These are phyloP conservation scores for Acanthopagrus latus DNA, from an alignment of 2,797 vertebrate species.

Conservation along the genomic window DNA sequence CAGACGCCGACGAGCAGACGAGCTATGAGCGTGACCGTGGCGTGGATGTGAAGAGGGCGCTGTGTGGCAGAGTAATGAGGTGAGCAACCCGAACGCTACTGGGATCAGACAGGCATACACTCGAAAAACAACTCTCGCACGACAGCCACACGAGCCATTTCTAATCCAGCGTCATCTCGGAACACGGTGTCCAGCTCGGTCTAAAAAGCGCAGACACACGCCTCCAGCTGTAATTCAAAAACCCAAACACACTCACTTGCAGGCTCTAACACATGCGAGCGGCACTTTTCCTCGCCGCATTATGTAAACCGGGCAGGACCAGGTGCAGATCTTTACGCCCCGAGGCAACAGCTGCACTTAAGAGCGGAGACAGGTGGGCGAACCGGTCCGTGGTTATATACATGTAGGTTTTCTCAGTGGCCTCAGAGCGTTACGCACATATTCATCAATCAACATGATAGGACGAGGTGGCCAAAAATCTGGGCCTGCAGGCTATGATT, in stretches of 20 bases:
- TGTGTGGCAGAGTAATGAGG: background rate
- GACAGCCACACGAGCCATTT: background rate
- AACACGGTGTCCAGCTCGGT: background rate
- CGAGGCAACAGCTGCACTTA: conserved; percentile 63
- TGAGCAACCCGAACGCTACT: too few species aligned
- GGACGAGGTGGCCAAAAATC: background rate
- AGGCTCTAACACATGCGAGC: conserved; percentile 34
- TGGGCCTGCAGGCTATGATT: conserved; percentile 19
- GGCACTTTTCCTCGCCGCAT: background rate
- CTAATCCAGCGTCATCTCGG: background rate
- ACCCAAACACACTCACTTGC: background rate
- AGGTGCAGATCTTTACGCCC: conserved; percentile 56
- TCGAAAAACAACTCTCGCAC: background rate
- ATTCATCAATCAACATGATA: conserved; percentile 51
- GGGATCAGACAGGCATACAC: background rate
- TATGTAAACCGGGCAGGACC: conserved; percentile 47
- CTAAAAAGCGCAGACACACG: background rate
- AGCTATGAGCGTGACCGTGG: background rate
- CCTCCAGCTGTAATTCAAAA: background rate
- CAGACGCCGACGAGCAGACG: background rate
- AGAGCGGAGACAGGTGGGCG: conserved; percentile 44
- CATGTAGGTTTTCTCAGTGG: background rate
- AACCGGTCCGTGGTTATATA: background rate
- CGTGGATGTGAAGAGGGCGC: background rate
- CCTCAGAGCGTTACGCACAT: conserved; percentile 13